Evolutionary conservation across 2,797 vertebrate genomes (phyloP).

Genomic region (Chaetophractus vellerosus): DNA sequence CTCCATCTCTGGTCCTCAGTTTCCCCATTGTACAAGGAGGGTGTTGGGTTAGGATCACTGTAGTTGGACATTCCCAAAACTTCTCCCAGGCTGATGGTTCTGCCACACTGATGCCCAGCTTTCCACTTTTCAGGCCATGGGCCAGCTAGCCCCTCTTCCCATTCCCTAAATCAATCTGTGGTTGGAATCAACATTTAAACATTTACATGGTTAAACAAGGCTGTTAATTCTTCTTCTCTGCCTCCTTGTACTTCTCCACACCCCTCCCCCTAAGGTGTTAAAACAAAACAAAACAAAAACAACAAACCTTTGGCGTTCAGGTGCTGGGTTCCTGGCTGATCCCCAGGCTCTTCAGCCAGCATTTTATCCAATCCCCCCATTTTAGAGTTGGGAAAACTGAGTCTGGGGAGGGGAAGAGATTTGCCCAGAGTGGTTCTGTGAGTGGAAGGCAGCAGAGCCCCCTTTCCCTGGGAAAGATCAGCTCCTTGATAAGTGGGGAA

Average conservation of each 20-base stretch:
- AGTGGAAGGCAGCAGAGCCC: background rate
- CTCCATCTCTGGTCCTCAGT: background rate
- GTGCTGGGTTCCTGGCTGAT: background rate
- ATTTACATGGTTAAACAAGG: constrained; percentile 3
- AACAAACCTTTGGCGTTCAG: background rate
- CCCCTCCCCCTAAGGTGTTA: background rate
- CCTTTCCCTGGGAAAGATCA: background rate
- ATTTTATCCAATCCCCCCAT: background rate
- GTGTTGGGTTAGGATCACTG: background rate
- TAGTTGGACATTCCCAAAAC: background rate
- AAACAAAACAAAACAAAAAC: background rate
- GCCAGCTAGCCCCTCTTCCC: background rate
- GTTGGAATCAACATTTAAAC: background rate
- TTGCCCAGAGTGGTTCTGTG: background rate
- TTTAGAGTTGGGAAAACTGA: constrained; percentile 27
- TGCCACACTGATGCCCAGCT: background rate
- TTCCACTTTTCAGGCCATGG: background rate
- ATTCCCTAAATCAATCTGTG: background rate
- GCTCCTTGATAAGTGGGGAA: background rate
- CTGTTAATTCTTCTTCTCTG: background rate
- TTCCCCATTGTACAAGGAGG: background rate
- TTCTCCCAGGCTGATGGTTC: background rate
- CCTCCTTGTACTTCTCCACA: background rate
- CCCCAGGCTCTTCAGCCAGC: background rate
- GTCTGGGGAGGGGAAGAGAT: background rate